These are phyloP conservation scores for Apodemus sylvaticus DNA, from an alignment of 2,113 vertebrate genomes.

Conservation along the genomic window DNA sequence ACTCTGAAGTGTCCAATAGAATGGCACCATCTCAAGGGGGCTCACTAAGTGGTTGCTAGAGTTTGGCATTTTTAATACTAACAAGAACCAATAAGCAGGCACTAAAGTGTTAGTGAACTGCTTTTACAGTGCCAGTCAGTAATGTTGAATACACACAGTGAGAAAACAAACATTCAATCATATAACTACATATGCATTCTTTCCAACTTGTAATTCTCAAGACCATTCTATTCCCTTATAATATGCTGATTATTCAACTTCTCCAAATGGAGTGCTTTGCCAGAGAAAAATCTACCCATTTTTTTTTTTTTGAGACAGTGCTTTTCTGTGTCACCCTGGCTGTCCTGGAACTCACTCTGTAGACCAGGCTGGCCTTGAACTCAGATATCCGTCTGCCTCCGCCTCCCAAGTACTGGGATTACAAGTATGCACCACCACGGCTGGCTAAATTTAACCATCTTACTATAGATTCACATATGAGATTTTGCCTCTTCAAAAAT, in stretches of 20 bases:
- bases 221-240: neutral
- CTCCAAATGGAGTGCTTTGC: neutral
- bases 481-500: neutral
- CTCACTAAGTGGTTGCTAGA: neutral
- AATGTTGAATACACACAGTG: slow-evolving; percentile 35
- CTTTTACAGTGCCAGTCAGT: slow-evolving; percentile 59
- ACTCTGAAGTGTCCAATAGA: neutral
- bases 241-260: neutral
- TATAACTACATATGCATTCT: slow-evolving; percentile 41
- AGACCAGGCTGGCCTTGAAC: no score
- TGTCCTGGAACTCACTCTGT: no score
- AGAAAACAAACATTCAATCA: slow-evolving; percentile 2
- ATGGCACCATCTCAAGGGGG: neutral
- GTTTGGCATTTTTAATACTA: slow-evolving; percentile 4
- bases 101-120: neutral
- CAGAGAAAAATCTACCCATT: neutral
- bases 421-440: no score
- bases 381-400: no score
- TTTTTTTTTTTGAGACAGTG: no score
- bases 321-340: no score
- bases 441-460: no score
- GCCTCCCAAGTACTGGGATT: no score
- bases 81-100: neutral
- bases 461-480: neutral
- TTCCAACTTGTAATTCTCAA: no score